Evolutionary conservation across 2,888 invertebrate species (phyloP).

Genomic region (Clanis bilineata): DNA sequence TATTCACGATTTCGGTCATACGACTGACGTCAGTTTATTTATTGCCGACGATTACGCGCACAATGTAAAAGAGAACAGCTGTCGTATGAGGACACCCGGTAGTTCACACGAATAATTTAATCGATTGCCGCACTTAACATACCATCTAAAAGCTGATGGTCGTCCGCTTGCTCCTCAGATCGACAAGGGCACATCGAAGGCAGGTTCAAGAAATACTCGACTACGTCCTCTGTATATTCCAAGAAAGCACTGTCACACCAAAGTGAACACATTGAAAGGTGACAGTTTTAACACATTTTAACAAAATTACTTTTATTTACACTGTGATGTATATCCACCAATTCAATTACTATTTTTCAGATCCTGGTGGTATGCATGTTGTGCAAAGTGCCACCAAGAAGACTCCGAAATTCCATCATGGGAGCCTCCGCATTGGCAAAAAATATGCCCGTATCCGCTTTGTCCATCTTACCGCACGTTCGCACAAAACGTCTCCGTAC

Average conservation of each 20-base stretch:
- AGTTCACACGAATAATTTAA: constrained; percentile 43
- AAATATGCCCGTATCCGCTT: constrained; percentile 91
- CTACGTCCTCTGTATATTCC: constrained; percentile 75
- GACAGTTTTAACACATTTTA: constrained; percentile 21
- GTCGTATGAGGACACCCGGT: constrained; percentile 36
- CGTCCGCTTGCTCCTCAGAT: constrained; percentile 55
- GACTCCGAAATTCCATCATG: constrained; percentile 88
- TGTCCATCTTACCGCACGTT: constrained; percentile 93
- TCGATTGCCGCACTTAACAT: constrained; percentile 33
- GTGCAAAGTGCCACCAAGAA: constrained; percentile 89
- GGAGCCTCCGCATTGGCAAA: constrained; percentile 91
- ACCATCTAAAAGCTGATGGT: constrained; percentile 39
- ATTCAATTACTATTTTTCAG: constrained; percentile 56
- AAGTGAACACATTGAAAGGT: constrained; percentile 78
- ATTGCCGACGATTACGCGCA: background rate
- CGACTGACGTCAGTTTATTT: background rate
- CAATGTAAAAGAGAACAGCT: constrained; percentile 32
- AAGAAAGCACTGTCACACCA: constrained; percentile 75
- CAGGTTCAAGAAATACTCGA: constrained; percentile 78
- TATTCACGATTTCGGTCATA: background rate
- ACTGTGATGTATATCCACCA: background rate
- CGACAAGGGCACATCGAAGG: constrained; percentile 77
- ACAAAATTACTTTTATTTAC: background rate
- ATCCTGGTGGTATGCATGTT: constrained; percentile 93
- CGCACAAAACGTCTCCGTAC: constrained; percentile 88